These are phyloP conservation scores for Unio delphinus DNA, from an alignment of 2,888 invertebrate species.

Conservation along the genomic window DNA sequence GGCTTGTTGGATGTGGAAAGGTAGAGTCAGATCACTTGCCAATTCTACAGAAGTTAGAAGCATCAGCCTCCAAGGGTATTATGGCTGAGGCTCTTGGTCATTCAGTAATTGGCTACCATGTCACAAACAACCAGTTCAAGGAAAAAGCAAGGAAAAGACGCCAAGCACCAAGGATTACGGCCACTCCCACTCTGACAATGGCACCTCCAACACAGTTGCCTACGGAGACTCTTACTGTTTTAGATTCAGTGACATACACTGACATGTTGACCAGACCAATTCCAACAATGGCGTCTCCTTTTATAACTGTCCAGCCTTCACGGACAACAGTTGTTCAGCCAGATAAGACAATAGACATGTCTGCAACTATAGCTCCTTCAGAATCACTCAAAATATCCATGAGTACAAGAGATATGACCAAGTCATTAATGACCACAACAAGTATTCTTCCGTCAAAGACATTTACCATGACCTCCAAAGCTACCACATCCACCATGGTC, in stretches of 20 bases:
- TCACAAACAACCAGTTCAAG: constrained; percentile 74
- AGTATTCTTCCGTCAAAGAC: constrained; percentile 32
- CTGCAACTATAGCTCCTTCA: constrained; percentile 28
- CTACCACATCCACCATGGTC: constrained; percentile 16
- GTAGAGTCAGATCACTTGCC: constrained; percentile 79
- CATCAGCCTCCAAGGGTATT: constrained; percentile 82
- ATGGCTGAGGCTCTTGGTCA: constrained; percentile 80
- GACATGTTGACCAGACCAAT: constrained; percentile 58
- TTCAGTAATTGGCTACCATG: constrained; percentile 83
- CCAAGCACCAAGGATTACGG: constrained; percentile 63
- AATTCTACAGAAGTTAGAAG: constrained; percentile 79
- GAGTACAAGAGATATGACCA: constrained; percentile 14
- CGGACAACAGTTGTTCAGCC: constrained; percentile 37
- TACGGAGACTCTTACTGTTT: constrained; percentile 21
- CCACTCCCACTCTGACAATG: constrained; percentile 59
- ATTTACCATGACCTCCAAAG: constrained; percentile 27
- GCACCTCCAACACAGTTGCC: constrained; percentile 61
- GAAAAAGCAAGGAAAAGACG: constrained; percentile 64
- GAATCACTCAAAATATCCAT: constrained; percentile 18
- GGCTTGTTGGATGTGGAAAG: constrained; percentile 83
- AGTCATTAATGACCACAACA: constrained; percentile 21
- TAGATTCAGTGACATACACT: constrained; percentile 36
- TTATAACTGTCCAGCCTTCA: constrained; percentile 52
- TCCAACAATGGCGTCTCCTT: constrained; percentile 69
- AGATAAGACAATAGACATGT: constrained; percentile 22